These are phyloP conservation scores for Linnaemya vulpina DNA, from an alignment of 2,888 invertebrate genomes.

Conservation along the genomic window DNA sequence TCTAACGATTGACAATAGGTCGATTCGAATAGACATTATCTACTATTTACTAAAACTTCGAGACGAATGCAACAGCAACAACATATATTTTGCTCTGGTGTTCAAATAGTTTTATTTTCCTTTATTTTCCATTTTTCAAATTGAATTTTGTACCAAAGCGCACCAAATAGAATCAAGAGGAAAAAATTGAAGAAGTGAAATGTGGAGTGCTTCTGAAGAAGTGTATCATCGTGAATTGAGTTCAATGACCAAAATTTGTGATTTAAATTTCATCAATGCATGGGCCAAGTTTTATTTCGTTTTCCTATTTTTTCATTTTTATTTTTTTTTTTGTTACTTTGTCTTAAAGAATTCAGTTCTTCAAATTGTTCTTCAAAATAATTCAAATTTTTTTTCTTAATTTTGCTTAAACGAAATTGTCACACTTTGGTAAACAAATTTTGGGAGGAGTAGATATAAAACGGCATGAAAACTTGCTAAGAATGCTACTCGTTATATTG, in stretches of 20 bases:
- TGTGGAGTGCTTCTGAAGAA: slow-evolving; percentile 36
- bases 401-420: slow-evolving; percentile 3
- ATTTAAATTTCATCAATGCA: slow-evolving; percentile 72
- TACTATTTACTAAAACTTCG: not conserved
- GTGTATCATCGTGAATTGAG: slow-evolving; percentile 57
- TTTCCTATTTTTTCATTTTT: slow-evolving; percentile 15
- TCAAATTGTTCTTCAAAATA: slow-evolving; percentile 39
- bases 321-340: slow-evolving; percentile 6
- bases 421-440: slow-evolving; percentile 34
- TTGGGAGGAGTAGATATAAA: slow-evolving; percentile 7
- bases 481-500: not conserved
- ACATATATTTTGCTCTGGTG: slow-evolving; percentile 5
- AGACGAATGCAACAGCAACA: slow-evolving; percentile 31
- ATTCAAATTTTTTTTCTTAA: not conserved
- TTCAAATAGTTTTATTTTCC: slow-evolving; percentile 15
- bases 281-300: slow-evolving; percentile 67
- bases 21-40: slow-evolving; percentile 63
- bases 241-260: slow-evolving; percentile 71
- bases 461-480: not conserved
- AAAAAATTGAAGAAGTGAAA: slow-evolving; percentile 19
- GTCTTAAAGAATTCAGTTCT: slow-evolving; percentile 16
- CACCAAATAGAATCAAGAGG: slow-evolving; percentile 21
- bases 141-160: slow-evolving; percentile 36
- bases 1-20: slow-evolving; percentile 72
- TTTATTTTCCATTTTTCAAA: slow-evolving; percentile 17